Conservation (phyloP, 2,113 vertebrate genomes). For the Ursus arctos region DNA sequence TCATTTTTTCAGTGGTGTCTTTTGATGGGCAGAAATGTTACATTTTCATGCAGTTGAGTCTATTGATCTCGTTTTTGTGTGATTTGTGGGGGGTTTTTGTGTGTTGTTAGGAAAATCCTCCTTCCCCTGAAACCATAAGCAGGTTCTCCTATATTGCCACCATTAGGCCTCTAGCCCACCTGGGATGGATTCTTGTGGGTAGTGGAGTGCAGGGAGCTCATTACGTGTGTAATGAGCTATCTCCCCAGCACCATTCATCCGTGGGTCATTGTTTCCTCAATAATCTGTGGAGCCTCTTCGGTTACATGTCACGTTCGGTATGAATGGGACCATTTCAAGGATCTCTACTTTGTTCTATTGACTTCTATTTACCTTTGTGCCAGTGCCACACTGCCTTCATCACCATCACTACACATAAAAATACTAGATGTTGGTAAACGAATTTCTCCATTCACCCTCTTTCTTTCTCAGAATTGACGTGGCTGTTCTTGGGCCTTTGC, state of each 20-base stretch:
- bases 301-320: background rate
- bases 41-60: conserved; percentile 25
- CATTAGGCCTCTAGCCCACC: background rate
- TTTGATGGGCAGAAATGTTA: conserved; percentile 15
- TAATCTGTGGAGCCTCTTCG: background rate
- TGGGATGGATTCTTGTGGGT: background rate
- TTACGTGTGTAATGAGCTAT: background rate
- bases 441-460: background rate
- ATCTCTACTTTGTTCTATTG: background rate
- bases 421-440: background rate
- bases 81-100: background rate
- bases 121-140: background rate
- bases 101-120: background rate
- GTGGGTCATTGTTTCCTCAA: background rate
- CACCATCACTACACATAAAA: background rate
- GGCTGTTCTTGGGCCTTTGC: background rate
- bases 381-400: background rate
- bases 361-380: background rate
- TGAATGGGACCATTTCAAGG: background rate
- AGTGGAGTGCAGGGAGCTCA: background rate
- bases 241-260: background rate
- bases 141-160: background rate
- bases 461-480: conserved; percentile 15
- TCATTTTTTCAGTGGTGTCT: background rate
- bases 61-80: background rate